Evolutionary conservation across 1,140 invertebrate genomes (phyloP).

Genomic region (Xylocopa sonorina): DNA sequence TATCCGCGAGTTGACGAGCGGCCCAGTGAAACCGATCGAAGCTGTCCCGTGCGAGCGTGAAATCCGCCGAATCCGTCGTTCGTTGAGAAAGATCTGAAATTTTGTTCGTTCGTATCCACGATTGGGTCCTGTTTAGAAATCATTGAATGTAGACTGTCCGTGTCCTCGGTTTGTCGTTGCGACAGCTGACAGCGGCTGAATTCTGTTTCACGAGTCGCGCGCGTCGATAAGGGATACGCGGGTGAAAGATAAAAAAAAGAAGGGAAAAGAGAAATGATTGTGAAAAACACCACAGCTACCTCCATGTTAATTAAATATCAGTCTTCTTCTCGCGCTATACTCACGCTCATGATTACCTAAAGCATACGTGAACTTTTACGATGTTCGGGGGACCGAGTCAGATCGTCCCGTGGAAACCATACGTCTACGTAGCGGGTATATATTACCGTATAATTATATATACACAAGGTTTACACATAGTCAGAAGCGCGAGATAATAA

Average conservation of each 20-base stretch:
- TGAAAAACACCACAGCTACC: slow-evolving; percentile 79
- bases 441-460: slow-evolving; percentile 67
- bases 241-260: neutral
- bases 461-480: slow-evolving; percentile 66
- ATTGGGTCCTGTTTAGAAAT: neutral
- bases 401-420: neutral
- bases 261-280: slow-evolving; percentile 56
- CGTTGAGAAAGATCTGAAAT: too few species aligned
- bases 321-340: slow-evolving; percentile 66
- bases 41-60: too few species aligned
- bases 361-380: slow-evolving; percentile 68
- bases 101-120: too few species aligned
- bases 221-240: neutral
- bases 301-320: slow-evolving; percentile 73
- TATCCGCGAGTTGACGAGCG: neutral
- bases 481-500: slow-evolving; percentile 67
- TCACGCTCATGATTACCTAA: slow-evolving; percentile 59
- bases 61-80: too few species aligned
- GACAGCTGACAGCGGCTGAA: neutral
- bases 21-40: neutral
- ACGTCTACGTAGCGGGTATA: slow-evolving; percentile 45
- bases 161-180: too few species aligned
- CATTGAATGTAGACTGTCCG: too few species aligned
- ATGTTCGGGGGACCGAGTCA: slow-evolving; percentile 28
- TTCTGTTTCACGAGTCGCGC: neutral